A percentile compares a stretch with the other conserved stretches of the same genome.
Conservation (phyloP, 2,113 vertebrate genomes). For the Psilopogon haemacephalus region DNA sequence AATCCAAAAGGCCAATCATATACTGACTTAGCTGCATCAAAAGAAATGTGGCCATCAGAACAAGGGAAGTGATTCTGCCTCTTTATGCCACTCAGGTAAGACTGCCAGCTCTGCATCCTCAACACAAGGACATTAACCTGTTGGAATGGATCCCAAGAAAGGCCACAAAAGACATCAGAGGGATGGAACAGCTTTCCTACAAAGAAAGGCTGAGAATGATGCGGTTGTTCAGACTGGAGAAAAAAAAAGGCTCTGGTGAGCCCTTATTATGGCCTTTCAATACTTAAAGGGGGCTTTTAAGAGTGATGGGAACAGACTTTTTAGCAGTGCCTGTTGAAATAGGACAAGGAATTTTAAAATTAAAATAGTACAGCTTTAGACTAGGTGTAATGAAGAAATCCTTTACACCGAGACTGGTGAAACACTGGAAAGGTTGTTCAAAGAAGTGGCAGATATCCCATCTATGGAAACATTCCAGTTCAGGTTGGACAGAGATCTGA, state of each 20-base stretch:
- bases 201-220: too few relatives aligned
- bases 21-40: neutral
- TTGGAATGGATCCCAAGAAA: neutral
- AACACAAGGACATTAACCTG: neutral
- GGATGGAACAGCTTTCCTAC: too few relatives aligned
- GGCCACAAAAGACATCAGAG: neutral
- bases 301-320: neutral
- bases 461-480: neutral
- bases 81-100: neutral
- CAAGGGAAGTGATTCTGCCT: neutral
- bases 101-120: neutral
- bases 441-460: neutral
- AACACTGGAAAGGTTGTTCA: neutral
- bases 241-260: too few relatives aligned
- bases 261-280: neutral
- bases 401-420: neutral
- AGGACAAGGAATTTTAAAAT: neutral
- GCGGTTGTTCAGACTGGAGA: too few relatives aligned
- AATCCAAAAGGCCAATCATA: neutral
- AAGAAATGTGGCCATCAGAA: neutral
- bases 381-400: neutral
- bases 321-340: neutral
- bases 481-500: neutral
- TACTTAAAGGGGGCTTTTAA: neutral
- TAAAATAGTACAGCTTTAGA: neutral